Evolutionary conservation across 2,888 invertebrate species (phyloP).

Genomic region (Calameuta filiformis): DNA sequence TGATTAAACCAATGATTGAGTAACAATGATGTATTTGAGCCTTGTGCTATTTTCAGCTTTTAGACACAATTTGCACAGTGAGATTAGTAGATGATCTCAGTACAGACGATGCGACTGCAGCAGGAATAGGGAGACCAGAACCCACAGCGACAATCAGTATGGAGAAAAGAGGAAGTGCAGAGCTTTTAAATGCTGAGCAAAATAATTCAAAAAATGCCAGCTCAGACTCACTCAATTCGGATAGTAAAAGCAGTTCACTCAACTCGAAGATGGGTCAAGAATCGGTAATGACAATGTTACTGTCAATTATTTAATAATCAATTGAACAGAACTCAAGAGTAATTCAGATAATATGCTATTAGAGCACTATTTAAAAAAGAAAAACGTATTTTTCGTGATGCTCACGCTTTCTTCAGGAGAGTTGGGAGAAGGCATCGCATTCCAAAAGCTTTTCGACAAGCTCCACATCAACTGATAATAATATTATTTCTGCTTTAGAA

Average conservation of each 20-base stretch:
- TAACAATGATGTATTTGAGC: background rate
- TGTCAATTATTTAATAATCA: conserved; percentile 18
- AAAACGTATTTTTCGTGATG: background rate
- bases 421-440: conserved; percentile 73
- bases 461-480: conserved; percentile 73
- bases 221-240: conserved; percentile 84
- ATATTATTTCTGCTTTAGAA: conserved; percentile 71
- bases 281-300: conserved; percentile 72
- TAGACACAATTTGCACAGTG: background rate
- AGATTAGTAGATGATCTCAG: background rate
- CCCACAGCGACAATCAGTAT: conserved; percentile 56
- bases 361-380: conserved; percentile 47
- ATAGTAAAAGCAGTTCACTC: conserved; percentile 87
- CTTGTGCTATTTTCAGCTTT: background rate
- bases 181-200: conserved; percentile 74
- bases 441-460: conserved; percentile 75
- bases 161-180: conserved; percentile 77
- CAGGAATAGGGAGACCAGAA: conserved; percentile 6
- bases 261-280: conserved; percentile 87
- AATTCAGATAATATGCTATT: conserved; percentile 10
- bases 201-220: conserved; percentile 80
- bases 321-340: conserved; percentile 14
- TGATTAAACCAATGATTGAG: background rate
- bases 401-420: conserved; percentile 64
- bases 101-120: background rate